A percentile compares a stretch with the other conserved stretches of the same genome.
Evolutionary conservation across 2,797 vertebrate species (phyloP).

Genomic region (Remorina albescens): DNA sequence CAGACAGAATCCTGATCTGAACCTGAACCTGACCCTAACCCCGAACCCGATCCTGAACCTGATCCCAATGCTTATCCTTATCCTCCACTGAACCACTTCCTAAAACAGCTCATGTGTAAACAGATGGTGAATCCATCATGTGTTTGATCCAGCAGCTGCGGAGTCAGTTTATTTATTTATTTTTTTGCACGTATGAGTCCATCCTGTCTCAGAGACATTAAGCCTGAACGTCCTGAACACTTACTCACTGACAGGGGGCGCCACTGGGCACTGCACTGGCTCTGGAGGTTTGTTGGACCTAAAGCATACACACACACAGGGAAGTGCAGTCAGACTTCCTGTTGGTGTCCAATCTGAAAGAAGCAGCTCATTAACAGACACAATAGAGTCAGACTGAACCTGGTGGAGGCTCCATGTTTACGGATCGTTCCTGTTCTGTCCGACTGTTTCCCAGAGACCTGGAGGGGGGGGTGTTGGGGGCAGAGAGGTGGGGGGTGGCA

Average conservation of each 20-base stretch:
- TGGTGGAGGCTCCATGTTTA: conserved; percentile 68
- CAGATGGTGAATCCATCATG: no score
- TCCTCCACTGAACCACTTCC: no score
- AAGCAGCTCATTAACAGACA: conserved; percentile 16
- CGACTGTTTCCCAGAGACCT: conserved; percentile 78
- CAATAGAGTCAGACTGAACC: conserved; percentile 44
- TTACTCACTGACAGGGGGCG: conserved; percentile 65
- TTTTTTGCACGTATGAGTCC: no score
- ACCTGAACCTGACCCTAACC: no score
- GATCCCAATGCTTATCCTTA: no score
- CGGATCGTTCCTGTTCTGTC: conserved; percentile 73
- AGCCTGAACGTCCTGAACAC: not conserved
- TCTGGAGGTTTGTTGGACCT: conserved; percentile 65
- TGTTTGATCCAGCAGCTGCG: no score
- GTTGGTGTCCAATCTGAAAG: conserved; percentile 2
- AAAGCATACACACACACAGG: conserved; percentile 25
- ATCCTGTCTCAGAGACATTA: no score
- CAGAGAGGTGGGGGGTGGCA: not conserved
- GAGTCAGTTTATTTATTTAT: no score
- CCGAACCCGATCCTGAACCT: no score
- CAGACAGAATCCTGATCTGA: no score
- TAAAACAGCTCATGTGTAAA: no score
- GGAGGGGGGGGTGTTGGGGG: not conserved
- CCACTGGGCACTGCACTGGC: conserved; percentile 62
- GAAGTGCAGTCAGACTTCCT: conserved; percentile 17